A percentile compares a stretch with the other conserved stretches of the same genome.
Evolutionary conservation across 1,140 invertebrate genomes (phyloP).

Genomic region (Cydia splendana): DNA sequence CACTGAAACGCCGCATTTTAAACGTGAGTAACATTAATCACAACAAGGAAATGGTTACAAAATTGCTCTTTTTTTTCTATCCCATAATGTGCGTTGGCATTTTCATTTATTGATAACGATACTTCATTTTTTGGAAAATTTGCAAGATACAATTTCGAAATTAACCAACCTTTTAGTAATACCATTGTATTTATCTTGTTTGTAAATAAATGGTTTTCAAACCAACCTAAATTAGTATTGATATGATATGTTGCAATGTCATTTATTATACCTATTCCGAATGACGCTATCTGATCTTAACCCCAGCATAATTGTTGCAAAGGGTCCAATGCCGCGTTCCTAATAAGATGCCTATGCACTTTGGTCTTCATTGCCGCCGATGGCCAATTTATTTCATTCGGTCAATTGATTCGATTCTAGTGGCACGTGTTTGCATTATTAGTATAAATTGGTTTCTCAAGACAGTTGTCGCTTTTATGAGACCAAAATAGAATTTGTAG

Average conservation of each 20-base stretch:
- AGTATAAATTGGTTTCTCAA: constrained; percentile 19
- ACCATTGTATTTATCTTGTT: too few species aligned
- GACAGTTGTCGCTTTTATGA: constrained; percentile 3
- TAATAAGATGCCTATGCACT: constrained; percentile 12
- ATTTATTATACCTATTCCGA: not conserved
- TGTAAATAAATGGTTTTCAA: too few species aligned
- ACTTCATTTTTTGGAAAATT: too few species aligned
- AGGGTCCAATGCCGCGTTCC: constrained; percentile 23
- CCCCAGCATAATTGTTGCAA: not conserved
- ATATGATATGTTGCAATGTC: not conserved
- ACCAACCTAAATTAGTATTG: too few species aligned
- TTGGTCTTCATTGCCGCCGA: constrained; percentile 12
- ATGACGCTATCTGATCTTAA: not conserved
- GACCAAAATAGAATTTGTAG: constrained; percentile 14
- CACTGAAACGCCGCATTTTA: too few species aligned
- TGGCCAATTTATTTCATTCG: constrained; percentile 16
- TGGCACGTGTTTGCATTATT: constrained; percentile 11
- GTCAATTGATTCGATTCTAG: not conserved
- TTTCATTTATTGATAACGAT: too few species aligned
- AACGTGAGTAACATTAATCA: too few species aligned
- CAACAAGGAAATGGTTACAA: too few species aligned
- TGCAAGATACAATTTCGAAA: too few species aligned
- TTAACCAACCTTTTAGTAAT: too few species aligned
- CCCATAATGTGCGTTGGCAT: too few species aligned
- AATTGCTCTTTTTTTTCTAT: too few species aligned